phyloP scores from a whole-genome alignment of 30 jellyfish, hydroid and myxozoan genomes.

The Aurelia aurita complex sp. Pacific region DNA sequence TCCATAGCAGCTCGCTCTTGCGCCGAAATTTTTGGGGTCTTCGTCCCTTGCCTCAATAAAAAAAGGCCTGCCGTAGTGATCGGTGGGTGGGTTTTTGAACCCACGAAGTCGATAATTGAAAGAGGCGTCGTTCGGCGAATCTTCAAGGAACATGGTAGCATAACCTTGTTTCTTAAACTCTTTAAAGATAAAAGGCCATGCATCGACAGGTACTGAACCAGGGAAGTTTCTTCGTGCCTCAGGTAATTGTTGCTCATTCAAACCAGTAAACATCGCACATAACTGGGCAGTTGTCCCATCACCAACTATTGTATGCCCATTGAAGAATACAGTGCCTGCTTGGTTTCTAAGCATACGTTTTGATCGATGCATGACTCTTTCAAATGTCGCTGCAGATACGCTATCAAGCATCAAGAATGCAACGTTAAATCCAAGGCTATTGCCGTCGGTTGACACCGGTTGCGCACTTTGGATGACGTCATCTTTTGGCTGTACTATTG shows the following conservation, averaged over 20 bases:
- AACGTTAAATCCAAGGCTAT: constrained; percentile 17
- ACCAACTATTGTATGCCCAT: constrained; percentile 76
- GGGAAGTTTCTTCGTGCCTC: constrained; percentile 54
- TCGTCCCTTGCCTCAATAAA: constrained; percentile 27
- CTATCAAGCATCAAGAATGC: constrained; percentile 27
- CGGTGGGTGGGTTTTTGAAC: constrained; percentile 61
- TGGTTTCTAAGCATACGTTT: constrained; percentile 2
- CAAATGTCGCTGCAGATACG: constrained; percentile 28
- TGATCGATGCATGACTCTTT: constrained; percentile 36
- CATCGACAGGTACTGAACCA: constrained; percentile 41
- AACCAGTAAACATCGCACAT: constrained; percentile 63
- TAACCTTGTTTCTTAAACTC: constrained; percentile 59
- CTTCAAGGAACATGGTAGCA: constrained; percentile 61
- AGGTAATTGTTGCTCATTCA: constrained; percentile 38
- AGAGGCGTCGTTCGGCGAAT: constrained; percentile 36
- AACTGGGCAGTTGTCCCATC: constrained; percentile 80
- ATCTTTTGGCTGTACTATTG: neutral
- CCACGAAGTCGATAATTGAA: constrained; percentile 75
- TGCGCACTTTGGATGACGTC: constrained; percentile 18
- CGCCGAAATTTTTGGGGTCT: constrained; percentile 5
- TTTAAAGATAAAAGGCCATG: constrained; percentile 78
- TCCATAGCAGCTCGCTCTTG: constrained; percentile 18
- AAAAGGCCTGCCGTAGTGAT: constrained; percentile 68
- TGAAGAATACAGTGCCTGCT: constrained; percentile 25
- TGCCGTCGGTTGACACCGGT: neutral